Conservation (phyloP, 2,797 vertebrate genomes). For the Aldrovandia affinis region DNA sequence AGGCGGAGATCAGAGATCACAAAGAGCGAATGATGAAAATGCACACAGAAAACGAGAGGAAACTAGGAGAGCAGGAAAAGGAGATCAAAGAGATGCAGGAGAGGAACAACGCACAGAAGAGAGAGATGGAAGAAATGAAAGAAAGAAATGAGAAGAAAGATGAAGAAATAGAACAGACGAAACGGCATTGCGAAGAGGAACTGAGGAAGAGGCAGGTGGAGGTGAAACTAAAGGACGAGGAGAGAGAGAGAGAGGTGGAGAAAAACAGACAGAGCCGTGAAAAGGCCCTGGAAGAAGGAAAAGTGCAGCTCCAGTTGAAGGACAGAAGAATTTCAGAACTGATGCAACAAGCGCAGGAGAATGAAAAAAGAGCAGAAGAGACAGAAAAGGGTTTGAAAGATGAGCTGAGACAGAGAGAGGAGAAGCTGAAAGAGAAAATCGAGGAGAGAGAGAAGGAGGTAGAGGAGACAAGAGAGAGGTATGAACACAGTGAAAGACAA, state of each 20-base stretch:
- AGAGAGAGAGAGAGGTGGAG: constrained; percentile 38
- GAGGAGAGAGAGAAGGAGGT: constrained; percentile 49
- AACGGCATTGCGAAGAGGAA: too few relatives aligned
- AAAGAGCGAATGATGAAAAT: too few relatives aligned
- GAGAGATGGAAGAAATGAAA: constrained; percentile 51
- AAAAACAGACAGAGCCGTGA: too few relatives aligned
- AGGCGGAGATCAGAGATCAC: too few relatives aligned
- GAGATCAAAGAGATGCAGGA: too few relatives aligned
- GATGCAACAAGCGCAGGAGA: constrained; percentile 17
- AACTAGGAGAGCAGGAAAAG: too few relatives aligned
- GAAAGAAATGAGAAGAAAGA: constrained; percentile 53
- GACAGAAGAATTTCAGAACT: too few relatives aligned
- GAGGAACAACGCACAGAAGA: constrained; percentile 48
- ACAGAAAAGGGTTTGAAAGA: constrained; percentile 37
- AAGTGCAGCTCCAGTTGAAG: too few relatives aligned
- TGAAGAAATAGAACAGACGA: too few relatives aligned
- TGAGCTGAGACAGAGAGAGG: not conserved
- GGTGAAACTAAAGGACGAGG: constrained; percentile 62
- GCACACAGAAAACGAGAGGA: too few relatives aligned
- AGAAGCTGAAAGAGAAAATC: not conserved
- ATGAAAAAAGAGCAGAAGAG: constrained; percentile 38
- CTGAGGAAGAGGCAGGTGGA: constrained; percentile 38
- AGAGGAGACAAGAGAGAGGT: not conserved
- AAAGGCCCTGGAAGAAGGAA: too few relatives aligned
- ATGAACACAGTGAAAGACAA: not conserved